Percentiles rank a stretch among this genome's conserved stretches.
Conservation (phyloP, 2,113 vertebrate genomes). For the Otocyon megalotis region DNA sequence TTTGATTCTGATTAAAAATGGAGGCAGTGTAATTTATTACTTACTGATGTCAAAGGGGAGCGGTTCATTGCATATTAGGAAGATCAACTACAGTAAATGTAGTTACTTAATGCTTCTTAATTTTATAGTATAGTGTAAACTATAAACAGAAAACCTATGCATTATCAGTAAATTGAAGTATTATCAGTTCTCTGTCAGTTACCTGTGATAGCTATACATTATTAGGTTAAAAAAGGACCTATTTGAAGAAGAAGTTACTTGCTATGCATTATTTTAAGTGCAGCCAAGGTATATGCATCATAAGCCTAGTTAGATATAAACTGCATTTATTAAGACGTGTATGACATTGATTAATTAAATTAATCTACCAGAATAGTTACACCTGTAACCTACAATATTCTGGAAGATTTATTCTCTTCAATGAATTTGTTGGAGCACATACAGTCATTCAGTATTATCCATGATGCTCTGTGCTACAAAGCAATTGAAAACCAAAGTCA, state of each 20-base stretch:
- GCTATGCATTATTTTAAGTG: conserved; percentile 4
- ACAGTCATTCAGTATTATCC: background rate
- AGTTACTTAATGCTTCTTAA: background rate
- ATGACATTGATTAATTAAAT: background rate
- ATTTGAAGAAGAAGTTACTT: background rate
- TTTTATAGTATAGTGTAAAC: background rate
- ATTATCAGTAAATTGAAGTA: background rate
- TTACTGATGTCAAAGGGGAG: background rate
- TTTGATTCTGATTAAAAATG: background rate
- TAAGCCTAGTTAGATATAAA: background rate
- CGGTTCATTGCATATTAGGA: background rate
- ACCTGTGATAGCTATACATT: background rate
- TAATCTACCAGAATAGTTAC: conserved; percentile 53
- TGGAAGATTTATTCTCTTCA: background rate
- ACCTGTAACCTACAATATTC: background rate
- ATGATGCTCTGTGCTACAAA: background rate
- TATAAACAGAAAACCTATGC: too few relatives aligned
- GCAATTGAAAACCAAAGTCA: background rate
- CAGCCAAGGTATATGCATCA: background rate
- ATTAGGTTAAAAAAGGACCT: background rate
- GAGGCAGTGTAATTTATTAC: background rate
- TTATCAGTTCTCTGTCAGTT: background rate
- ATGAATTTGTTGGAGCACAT: background rate
- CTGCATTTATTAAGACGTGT: background rate
- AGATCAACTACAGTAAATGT: background rate